A percentile compares a stretch with the other conserved stretches of the same genome.
Conservation (phyloP, 1,140 invertebrate species). For the Dendrolimus kikuchii region DNA sequence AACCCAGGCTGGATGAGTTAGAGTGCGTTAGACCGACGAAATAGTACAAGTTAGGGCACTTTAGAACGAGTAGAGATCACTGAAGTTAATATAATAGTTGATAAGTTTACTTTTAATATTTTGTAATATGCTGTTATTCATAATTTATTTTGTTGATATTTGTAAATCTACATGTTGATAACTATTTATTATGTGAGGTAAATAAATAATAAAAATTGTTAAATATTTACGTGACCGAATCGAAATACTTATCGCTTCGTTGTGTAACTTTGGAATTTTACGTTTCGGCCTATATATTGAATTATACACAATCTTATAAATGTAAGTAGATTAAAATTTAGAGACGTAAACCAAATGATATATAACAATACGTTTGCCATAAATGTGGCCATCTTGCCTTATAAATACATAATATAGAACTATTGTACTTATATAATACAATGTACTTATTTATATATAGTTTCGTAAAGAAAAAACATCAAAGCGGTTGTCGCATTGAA, state of each 20-base stretch:
- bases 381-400: conserved; percentile 66
- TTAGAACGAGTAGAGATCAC: conserved; percentile 48
- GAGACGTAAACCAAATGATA: conserved; percentile 48
- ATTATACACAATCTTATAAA: conserved; percentile 48
- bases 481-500: conserved; percentile 24
- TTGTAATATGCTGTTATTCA: conserved; percentile 70
- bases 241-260: conserved; percentile 29
- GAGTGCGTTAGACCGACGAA: conserved; percentile 32
- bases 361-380: conserved; percentile 56
- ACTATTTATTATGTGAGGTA: conserved; percentile 69
- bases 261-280: conserved; percentile 19
- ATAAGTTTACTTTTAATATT: conserved; percentile 50
- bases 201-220: conserved; percentile 65
- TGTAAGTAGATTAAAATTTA: conserved; percentile 53
- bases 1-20: too few species aligned
- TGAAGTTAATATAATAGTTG: conserved; percentile 28
- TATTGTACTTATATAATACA: conserved; percentile 11
- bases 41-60: conserved; percentile 60
- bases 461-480: conserved; percentile 23
- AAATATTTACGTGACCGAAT: conserved; percentile 56
- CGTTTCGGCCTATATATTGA: conserved; percentile 52
- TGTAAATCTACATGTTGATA: conserved; percentile 71
- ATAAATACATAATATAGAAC: conserved; percentile 16
- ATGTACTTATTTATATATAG: conserved; percentile 24
- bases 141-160: conserved; percentile 73